Conservation (phyloP, 2,113 vertebrate species). For the Rhinogobius similis region DNA sequence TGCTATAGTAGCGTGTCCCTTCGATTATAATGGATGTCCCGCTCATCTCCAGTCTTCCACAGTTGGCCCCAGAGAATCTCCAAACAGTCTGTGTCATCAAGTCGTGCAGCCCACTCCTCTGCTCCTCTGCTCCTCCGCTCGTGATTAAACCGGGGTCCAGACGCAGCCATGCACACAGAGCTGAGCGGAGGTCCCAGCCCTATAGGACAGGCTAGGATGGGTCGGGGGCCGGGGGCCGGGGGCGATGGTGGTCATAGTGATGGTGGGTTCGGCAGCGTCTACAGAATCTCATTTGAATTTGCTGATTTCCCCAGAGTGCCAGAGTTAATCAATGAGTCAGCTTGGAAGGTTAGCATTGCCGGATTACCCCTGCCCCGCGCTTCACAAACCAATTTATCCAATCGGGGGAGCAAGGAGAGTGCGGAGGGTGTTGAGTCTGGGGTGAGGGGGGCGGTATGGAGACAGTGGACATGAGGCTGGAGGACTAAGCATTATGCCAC, state of each 20-base stretch:
- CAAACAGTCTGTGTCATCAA: constrained; percentile 37
- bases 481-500: too few relatives aligned
- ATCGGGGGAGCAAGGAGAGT: constrained; percentile 12
- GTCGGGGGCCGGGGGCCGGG: background rate
- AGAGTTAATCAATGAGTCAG: constrained; percentile 39
- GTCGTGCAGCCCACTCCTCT: constrained; percentile 9
- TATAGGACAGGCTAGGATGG: background rate
- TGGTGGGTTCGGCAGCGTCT: background rate
- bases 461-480: background rate
- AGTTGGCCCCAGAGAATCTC: background rate
- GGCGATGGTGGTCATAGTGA: background rate
- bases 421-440: constrained; percentile 2
- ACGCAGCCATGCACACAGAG: constrained; percentile 4
- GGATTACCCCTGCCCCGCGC: background rate
- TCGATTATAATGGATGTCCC: constrained; percentile 27
- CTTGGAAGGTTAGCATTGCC: constrained; percentile 3
- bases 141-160: constrained; percentile 26
- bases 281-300: constrained; percentile 39
- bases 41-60: constrained; percentile 39
- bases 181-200: background rate
- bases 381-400: constrained; percentile 17
- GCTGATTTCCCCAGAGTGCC: constrained; percentile 44
- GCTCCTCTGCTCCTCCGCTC: background rate
- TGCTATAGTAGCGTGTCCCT: background rate
- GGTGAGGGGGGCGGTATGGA: background rate